A percentile compares a stretch with the other conserved stretches of the same genome.
Conservation (phyloP, 2,797 vertebrate species). For the Xiphophorus birchmanni region DNA sequence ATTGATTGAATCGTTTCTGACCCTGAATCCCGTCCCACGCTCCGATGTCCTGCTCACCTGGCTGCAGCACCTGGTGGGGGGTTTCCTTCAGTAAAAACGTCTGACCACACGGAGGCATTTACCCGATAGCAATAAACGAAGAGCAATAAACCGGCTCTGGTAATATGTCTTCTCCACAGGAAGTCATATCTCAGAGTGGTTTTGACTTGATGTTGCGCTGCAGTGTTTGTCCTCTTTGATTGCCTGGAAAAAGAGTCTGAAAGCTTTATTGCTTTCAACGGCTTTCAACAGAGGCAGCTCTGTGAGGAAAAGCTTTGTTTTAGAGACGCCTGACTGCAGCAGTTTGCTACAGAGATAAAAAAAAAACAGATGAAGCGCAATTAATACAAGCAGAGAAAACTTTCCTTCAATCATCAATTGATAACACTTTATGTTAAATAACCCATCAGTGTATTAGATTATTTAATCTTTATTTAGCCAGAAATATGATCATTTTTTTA, state of each 20-base stretch:
- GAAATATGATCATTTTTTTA: background rate
- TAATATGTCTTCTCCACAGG: constrained; percentile 10
- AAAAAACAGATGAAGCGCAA: background rate
- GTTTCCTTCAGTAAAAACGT: constrained; percentile 29
- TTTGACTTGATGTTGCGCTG: constrained; percentile 19
- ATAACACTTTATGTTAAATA: background rate
- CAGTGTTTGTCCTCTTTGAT: constrained; percentile 31
- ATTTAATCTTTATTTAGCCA: background rate
- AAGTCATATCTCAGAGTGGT: constrained; percentile 3
- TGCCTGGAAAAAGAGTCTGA: constrained; percentile 33
- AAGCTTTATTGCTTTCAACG: constrained; percentile 37
- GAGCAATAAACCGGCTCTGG: constrained; percentile 7
- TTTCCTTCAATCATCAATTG: background rate
- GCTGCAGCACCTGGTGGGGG: constrained; percentile 38
- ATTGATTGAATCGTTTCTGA: constrained; percentile 65
- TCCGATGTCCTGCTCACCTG: constrained; percentile 50
- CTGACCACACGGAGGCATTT: constrained; percentile 10
- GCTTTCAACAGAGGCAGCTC: constrained; percentile 28
- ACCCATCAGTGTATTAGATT: background rate
- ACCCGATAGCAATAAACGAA: constrained; percentile 18
- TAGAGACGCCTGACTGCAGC: constrained; percentile 20
- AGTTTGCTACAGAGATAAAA: constrained; percentile 19
- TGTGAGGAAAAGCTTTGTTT: constrained; percentile 43
- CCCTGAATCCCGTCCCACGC: constrained; percentile 22
- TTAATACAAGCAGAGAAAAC: background rate